A percentile compares a stretch with the other conserved stretches of the same genome.
phyloP scores from a whole-genome alignment of 2,888 invertebrate genomes.

The Neocrepidodera transversa region DNA sequence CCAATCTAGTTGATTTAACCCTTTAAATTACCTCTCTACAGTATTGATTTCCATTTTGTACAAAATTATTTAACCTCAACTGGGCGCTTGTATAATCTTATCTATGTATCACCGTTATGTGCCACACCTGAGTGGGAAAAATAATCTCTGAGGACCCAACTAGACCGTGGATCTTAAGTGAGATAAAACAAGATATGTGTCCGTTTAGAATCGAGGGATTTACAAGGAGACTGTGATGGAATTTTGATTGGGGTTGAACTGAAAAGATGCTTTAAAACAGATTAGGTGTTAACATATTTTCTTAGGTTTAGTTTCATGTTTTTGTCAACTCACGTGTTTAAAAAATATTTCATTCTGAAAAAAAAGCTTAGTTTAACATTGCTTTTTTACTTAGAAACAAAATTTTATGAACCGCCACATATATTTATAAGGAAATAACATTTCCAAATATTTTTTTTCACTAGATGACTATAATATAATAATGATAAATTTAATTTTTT shows the following conservation, averaged over 20 bases:
- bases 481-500: too few species aligned
- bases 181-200: slow-evolving; percentile 24
- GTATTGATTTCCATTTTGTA: slow-evolving; percentile 38
- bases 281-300: slow-evolving; percentile 20
- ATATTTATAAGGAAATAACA: too few species aligned
- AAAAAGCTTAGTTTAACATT: too few species aligned
- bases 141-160: slow-evolving; percentile 18
- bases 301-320: background rate
- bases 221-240: slow-evolving; percentile 23
- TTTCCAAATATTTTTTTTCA: too few species aligned
- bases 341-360: too few species aligned
- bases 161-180: slow-evolving; percentile 19
- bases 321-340: background rate
- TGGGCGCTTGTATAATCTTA: slow-evolving; percentile 12
- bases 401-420: too few species aligned
- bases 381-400: too few species aligned
- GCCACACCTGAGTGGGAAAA: slow-evolving; percentile 24
- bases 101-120: slow-evolving; percentile 21
- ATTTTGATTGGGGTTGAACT: slow-evolving; percentile 24
- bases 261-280: slow-evolving; percentile 16
- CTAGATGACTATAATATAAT: too few species aligned
- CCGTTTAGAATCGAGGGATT: slow-evolving; percentile 6
- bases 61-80: slow-evolving; percentile 22
- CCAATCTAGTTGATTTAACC: slow-evolving; percentile 39
- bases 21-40: slow-evolving; percentile 42